A percentile compares a stretch with the other conserved stretches of the same genome.
Conservation (phyloP, 2,888 invertebrate genomes). For the Neuroscelio doddi region DNA sequence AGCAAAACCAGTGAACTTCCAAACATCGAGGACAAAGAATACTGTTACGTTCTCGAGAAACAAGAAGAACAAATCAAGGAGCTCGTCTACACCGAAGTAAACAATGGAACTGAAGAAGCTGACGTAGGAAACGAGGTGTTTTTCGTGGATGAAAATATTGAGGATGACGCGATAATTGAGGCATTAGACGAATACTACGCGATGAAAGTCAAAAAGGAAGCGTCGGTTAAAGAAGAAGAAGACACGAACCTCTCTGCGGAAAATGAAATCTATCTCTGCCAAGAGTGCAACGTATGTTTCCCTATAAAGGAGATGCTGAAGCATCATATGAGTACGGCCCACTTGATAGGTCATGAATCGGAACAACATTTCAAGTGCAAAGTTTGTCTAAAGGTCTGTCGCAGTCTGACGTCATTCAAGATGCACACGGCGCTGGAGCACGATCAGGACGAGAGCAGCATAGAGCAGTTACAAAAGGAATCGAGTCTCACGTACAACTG, state of each 20-base stretch:
- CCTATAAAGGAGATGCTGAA: slow-evolving; percentile 52
- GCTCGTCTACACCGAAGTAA: not conserved
- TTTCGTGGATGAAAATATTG: slow-evolving; percentile 17
- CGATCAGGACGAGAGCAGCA: slow-evolving; percentile 1
- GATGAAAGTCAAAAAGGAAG: slow-evolving; percentile 47
- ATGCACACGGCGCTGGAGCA: slow-evolving; percentile 40
- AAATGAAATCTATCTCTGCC: slow-evolving; percentile 52
- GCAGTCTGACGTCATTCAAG: slow-evolving; percentile 41
- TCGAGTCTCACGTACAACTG: slow-evolving; percentile 44
- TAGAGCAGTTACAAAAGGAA: slow-evolving; percentile 2
- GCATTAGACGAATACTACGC: slow-evolving; percentile 25
- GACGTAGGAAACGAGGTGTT: slow-evolving; percentile 9
- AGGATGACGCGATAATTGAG: slow-evolving; percentile 20
- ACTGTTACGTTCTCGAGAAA: slow-evolving; percentile 1
- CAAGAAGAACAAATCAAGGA: not conserved
- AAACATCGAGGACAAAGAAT: not conserved
- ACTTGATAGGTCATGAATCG: slow-evolving; percentile 22
- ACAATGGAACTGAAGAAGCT: not conserved
- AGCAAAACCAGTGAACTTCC: not conserved
- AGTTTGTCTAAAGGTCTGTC: slow-evolving; percentile 55
- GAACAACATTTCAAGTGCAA: slow-evolving; percentile 55
- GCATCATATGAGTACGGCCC: slow-evolving; percentile 42
- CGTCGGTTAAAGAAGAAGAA: slow-evolving; percentile 21
- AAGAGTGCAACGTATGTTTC: slow-evolving; percentile 55
- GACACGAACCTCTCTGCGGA: slow-evolving; percentile 23